phyloP scores from a whole-genome alignment of 64 coral and sea anemone genomes.

The Porites lutea region DNA sequence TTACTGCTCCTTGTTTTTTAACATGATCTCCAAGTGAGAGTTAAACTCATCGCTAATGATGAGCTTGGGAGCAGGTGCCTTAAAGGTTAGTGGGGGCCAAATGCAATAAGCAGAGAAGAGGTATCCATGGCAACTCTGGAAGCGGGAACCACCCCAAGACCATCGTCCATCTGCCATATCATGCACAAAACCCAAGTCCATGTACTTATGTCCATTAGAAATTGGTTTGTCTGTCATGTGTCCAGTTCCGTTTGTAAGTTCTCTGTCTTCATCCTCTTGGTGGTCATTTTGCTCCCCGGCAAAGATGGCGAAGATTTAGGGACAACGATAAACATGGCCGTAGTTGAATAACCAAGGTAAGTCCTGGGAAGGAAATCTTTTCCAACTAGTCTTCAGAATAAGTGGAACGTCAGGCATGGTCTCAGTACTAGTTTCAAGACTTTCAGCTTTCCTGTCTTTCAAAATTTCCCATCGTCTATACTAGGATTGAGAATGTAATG shows the following conservation, averaged over 20 bases:
- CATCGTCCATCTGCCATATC: constrained; percentile 28
- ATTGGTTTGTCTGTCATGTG: constrained; percentile 58
- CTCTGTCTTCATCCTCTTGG: constrained; percentile 23
- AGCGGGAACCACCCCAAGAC: too few relatives aligned
- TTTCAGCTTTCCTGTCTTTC: not conserved
- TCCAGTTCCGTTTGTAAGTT: constrained; percentile 4
- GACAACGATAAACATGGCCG: constrained; percentile 54
- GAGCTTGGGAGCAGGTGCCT: too few relatives aligned
- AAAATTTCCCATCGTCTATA: constrained; percentile 39
- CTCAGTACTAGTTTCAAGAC: not conserved
- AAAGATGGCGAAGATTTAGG: not conserved
- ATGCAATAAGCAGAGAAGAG: too few relatives aligned
- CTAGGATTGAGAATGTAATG: not conserved
- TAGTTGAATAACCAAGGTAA: constrained; percentile 39
- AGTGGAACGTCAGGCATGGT: not conserved
- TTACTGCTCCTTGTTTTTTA: too few relatives aligned
- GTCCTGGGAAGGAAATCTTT: not conserved
- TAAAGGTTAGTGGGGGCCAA: too few relatives aligned
- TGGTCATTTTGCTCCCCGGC: not conserved
- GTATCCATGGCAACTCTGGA: too few relatives aligned
- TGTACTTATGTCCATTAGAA: constrained; percentile 34
- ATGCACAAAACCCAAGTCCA: constrained; percentile 31
- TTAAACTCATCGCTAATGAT: too few relatives aligned
- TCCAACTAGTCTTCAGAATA: not conserved
- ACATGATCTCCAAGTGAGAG: too few relatives aligned